Percentiles rank a stretch among this genome's conserved stretches.
phyloP scores from a whole-genome alignment of 2,113 vertebrate genomes.

The Spea multiplicata region DNA sequence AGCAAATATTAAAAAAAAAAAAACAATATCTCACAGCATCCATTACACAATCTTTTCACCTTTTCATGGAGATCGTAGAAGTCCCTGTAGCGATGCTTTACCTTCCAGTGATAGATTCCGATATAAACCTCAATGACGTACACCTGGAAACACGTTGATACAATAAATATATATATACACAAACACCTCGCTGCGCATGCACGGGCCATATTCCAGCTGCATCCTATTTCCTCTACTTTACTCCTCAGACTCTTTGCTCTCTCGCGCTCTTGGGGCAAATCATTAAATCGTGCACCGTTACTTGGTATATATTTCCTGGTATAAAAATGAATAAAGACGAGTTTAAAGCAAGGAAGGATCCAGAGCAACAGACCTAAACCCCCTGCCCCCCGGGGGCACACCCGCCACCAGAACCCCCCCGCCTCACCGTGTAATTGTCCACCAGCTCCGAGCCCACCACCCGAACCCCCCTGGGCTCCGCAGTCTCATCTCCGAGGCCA shows the following conservation, averaged over 20 bases:
- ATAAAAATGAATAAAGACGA: background rate
- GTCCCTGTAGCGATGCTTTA: constrained; percentile 96
- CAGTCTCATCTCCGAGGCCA: constrained; percentile 65
- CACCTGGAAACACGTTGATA: constrained; percentile 69
- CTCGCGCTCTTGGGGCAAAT: too few species aligned
- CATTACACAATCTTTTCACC: constrained; percentile 61
- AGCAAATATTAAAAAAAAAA: too few species aligned
- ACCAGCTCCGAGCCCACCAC: constrained; percentile 86
- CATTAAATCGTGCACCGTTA: too few species aligned
- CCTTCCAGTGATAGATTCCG: constrained; percentile 84
- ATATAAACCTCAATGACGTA: constrained; percentile 90
- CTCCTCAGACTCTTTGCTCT: too few species aligned
- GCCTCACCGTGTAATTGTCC: constrained; percentile 85
- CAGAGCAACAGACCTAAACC: background rate
- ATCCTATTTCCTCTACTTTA: too few species aligned
- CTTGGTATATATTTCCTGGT: too few species aligned
- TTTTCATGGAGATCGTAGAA: constrained; percentile 96
- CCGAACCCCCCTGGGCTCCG: constrained; percentile 73
- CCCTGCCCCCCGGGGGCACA: background rate
- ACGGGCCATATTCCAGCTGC: background rate
- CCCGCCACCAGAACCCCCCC: background rate
- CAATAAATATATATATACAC: constrained; percentile 8
- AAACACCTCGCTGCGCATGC: background rate
- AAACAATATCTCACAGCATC: too few species aligned
- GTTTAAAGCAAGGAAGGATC: too few species aligned